Evolutionary conservation across 2,888 invertebrate species (phyloP).

Genomic region (Caenorhabditis macrosperma): DNA sequence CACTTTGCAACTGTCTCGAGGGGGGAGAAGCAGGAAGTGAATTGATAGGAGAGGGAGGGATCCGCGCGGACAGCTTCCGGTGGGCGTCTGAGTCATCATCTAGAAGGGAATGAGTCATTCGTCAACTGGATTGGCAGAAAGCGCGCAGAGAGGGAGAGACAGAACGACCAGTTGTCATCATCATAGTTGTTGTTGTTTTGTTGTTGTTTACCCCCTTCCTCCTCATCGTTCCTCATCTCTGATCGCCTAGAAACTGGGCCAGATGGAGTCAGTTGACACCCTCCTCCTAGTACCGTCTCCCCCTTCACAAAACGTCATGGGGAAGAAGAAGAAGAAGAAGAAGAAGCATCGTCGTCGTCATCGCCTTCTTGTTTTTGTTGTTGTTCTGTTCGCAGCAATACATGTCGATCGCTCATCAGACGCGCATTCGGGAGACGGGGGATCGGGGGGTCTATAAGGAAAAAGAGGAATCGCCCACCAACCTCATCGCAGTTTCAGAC

Average conservation of each 20-base stretch:
- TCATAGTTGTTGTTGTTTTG: conserved; percentile 16
- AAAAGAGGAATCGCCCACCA: not conserved
- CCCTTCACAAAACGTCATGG: too few species aligned
- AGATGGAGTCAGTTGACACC: conserved; percentile 36
- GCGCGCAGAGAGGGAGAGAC: not conserved
- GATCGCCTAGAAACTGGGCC: conserved; percentile 44
- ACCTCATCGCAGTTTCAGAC: conserved; percentile 21
- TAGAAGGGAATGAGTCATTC: too few species aligned
- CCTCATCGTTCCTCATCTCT: conserved; percentile 29
- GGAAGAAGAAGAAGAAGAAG: not conserved
- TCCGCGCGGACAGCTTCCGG: too few species aligned
- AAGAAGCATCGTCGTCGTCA: too few species aligned
- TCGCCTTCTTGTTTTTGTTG: conserved; percentile 25
- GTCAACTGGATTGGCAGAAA: too few species aligned
- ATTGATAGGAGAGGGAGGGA: not conserved
- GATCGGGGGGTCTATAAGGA: not conserved
- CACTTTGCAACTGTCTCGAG: conserved; percentile 40
- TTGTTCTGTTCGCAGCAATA: not conserved
- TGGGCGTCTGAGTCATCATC: too few species aligned
- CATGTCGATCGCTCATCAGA: conserved; percentile 6
- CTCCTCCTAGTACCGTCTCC: too few species aligned
- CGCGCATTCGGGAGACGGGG: not conserved
- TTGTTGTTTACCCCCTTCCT: conserved; percentile 26
- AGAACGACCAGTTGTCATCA: conserved; percentile 28
- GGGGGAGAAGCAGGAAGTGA: not conserved